Percentiles rank a stretch among this genome's conserved stretches.
phyloP scores from a whole-genome alignment of 1,140 invertebrate genomes.

The Micrasema longulum region DNA sequence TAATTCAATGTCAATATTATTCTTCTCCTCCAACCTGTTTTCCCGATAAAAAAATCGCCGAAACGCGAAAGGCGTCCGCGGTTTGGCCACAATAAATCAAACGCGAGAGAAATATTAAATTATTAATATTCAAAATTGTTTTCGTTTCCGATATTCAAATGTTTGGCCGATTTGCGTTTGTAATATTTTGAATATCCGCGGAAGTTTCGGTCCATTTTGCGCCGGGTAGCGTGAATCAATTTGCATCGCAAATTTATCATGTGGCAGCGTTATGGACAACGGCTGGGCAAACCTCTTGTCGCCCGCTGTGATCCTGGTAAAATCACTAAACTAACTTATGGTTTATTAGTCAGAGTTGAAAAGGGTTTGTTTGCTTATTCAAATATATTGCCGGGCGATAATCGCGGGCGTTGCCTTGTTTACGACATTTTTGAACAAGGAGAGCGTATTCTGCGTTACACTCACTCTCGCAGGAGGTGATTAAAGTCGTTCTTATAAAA shows the following conservation, averaged over 20 bases:
- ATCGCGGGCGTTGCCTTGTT: constrained; percentile 46
- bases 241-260: constrained; percentile 54
- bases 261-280: constrained; percentile 36
- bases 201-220: constrained; percentile 26
- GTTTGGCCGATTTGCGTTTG: constrained; percentile 10
- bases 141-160: constrained; percentile 25
- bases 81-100: constrained; percentile 25
- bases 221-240: constrained; percentile 50
- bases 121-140: constrained; percentile 28
- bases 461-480: constrained; percentile 18
- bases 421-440: constrained; percentile 40
- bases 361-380: constrained; percentile 53
- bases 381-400: constrained; percentile 49
- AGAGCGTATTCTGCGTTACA: constrained; percentile 6
- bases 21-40: constrained; percentile 31
- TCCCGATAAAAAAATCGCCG: constrained; percentile 16
- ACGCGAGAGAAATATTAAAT: constrained; percentile 28
- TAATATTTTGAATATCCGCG: constrained; percentile 34
- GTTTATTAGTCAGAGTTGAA: constrained; percentile 50
- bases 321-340: constrained; percentile 47
- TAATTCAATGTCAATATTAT: constrained; percentile 32
- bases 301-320: constrained; percentile 41
- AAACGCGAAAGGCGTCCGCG: constrained; percentile 19
- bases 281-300: constrained; percentile 40
- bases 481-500: constrained; percentile 21